phyloP scores from a whole-genome alignment of 2,888 invertebrate species.

The Aleiodes leptofemur region DNA sequence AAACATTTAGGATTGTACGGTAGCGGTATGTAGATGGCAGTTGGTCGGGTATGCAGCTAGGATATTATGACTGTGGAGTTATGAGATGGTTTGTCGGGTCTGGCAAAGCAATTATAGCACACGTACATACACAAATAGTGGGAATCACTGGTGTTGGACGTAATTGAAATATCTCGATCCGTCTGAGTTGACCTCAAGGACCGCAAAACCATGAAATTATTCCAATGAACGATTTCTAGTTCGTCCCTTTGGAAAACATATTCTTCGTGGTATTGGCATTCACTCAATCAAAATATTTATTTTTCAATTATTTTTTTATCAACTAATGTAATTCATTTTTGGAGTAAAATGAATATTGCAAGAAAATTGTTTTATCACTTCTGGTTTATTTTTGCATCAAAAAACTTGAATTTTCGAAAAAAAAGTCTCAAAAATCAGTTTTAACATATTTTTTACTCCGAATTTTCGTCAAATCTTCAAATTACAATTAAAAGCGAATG shows the following conservation, averaged over 20 bases:
- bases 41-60: slow-evolving; percentile 51
- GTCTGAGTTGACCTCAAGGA: slow-evolving; percentile 62
- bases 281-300: slow-evolving; percentile 1
- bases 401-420: too few species aligned
- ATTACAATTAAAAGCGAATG: too few species aligned
- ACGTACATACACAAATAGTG: slow-evolving; percentile 31
- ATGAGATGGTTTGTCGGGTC: slow-evolving; percentile 54
- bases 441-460: too few species aligned
- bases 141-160: slow-evolving; percentile 52
- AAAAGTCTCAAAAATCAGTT: too few species aligned
- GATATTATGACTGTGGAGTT: slow-evolving; percentile 58
- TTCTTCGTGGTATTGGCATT: slow-evolving; percentile 15
- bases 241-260: slow-evolving; percentile 38
- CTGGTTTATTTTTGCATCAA: too few species aligned
- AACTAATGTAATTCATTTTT: slow-evolving; percentile 31
- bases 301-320: slow-evolving; percentile 16
- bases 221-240: slow-evolving; percentile 58
- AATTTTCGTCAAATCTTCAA: too few species aligned
- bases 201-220: slow-evolving; percentile 67
- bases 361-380: too few species aligned
- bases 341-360: too few species aligned
- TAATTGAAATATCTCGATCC: slow-evolving; percentile 71
- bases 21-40: slow-evolving; percentile 49
- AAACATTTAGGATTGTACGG: slow-evolving; percentile 23
- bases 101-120: slow-evolving; percentile 60